Evolutionary conservation across 2,888 invertebrate species (phyloP).

Genomic region (Philonicus albiceps): DNA sequence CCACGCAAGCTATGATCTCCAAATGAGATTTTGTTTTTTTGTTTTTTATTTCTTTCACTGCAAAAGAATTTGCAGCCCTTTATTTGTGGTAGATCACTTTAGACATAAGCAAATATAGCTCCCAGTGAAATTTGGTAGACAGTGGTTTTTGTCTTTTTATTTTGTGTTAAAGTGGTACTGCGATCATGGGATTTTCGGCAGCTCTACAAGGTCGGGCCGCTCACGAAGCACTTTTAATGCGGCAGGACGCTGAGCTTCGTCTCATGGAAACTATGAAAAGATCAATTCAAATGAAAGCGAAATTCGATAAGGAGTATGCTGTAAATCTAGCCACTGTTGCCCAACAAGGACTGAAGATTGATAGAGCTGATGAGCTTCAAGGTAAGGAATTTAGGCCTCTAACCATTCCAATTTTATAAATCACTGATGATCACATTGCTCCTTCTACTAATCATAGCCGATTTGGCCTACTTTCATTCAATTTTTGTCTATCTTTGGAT

Average conservation of each 20-base stretch:
- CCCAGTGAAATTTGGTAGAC: neutral
- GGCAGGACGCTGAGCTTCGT: conserved; percentile 92
- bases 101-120: neutral
- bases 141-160: no score
- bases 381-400: conserved; percentile 54
- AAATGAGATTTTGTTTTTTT: neutral
- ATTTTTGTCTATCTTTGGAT: conserved; percentile 49
- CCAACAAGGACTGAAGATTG: conserved; percentile 83
- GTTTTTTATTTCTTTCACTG: neutral
- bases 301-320: conserved; percentile 92
- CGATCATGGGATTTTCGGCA: conserved; percentile 82
- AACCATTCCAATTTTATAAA: neutral
- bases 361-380: conserved; percentile 65
- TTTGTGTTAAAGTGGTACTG: neutral
- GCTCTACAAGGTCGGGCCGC: conserved; percentile 87
- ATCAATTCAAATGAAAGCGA: conserved; percentile 85
- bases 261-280: conserved; percentile 91
- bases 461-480: neutral
- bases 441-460: neutral
- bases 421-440: neutral
- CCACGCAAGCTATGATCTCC: neutral
- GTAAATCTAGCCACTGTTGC: conserved; percentile 82
- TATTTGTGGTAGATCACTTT: neutral
- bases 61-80: neutral
- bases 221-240: conserved; percentile 87